Evolutionary conservation across 2,113 vertebrate genomes (phyloP), one percentile per base, ranked within the genome.

Genomic region (Sphyrna mokarran): DNA sequence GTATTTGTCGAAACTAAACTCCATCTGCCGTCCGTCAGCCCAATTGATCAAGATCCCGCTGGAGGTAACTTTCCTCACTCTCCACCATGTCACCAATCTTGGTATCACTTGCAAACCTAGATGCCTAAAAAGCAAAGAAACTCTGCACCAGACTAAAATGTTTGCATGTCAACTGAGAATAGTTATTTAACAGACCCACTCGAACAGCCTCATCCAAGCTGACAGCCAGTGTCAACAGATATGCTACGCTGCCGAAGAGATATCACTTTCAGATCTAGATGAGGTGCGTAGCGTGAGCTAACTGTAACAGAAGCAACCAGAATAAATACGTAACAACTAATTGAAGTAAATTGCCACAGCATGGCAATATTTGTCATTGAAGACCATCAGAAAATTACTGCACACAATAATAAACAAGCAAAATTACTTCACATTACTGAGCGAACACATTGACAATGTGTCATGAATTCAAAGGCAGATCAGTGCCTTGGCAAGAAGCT

Each of bases 391-490:
- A 70, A 37, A 29, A 95, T 63, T 9, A 69, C 63, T 69, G 66
- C 18, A 70, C 66, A 29, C 48, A 54, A 69, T 20, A 0, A 69
- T 37, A 94, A 54, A 33, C 69, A 54, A 70, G 68, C 68, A 26
- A 29, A 29, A 33, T 20, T n/a, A 29, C 54, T 89, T 89, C 54
- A 58, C 58, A 37, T 66, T 16, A 66, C 89, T 33, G 58, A 68
- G 69, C 72, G 94, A 95, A 70, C 37, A 95, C 70, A 48, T 72
- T 70, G 68, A 18, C 93, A 70, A 48, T 94, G 91, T 48, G 48
- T 70, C 22, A 72, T 33, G 43, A 76, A 95, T 69, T 95, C 68
- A 95, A 95, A 69, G 94, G 70, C 94, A 48, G 76, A 72, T 72
- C 40, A 72, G 43, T 0, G 0, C 76, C 40, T 72, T 43, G 69